A percentile compares a stretch with the other conserved stretches of the same genome.
Conservation (phyloP, 1,140 invertebrate genomes). For the Drosophila tropicalis region DNA sequence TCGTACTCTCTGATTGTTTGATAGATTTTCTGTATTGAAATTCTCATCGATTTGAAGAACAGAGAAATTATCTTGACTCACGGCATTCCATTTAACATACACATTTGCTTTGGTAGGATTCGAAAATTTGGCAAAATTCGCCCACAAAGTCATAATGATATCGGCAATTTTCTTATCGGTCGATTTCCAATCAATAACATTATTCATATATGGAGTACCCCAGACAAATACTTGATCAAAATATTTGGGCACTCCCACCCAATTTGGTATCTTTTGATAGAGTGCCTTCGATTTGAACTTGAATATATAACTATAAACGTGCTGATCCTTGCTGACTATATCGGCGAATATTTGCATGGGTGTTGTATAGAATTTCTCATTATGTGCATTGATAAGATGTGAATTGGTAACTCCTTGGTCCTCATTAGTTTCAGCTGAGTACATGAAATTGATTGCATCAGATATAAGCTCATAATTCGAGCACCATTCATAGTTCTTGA, state of each 20-base stretch:
- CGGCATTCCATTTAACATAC: constrained; percentile 89
- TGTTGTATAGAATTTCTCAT: constrained; percentile 89
- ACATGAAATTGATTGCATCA: constrained; percentile 90
- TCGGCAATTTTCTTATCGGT: constrained; percentile 90
- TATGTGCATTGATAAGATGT: constrained; percentile 87
- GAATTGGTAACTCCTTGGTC: constrained; percentile 84
- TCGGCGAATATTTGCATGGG: constrained; percentile 87
- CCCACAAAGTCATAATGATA: constrained; percentile 90
- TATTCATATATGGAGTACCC: constrained; percentile 88
- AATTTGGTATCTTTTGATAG: constrained; percentile 87
- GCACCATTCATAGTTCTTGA: constrained; percentile 85
- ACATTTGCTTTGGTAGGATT: constrained; percentile 88
- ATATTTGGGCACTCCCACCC: constrained; percentile 90
- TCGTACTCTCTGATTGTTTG: constrained; percentile 89
- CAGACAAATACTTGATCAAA: constrained; percentile 91
- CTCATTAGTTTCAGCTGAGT: constrained; percentile 85
- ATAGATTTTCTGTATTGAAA: constrained; percentile 88
- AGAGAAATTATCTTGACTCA: constrained; percentile 86
- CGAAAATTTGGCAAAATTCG: constrained; percentile 88
- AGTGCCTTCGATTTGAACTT: constrained; percentile 89
- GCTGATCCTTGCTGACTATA: constrained; percentile 85
- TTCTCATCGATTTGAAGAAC: constrained; percentile 89
- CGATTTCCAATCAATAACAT: constrained; percentile 87
- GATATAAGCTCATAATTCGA: constrained; percentile 88
- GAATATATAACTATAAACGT: constrained; percentile 89